A percentile compares a stretch with the other conserved stretches of the same genome.
These are phyloP conservation scores for Mythimna impura DNA, from an alignment of 2,888 invertebrate species.

Conservation along the genomic window DNA sequence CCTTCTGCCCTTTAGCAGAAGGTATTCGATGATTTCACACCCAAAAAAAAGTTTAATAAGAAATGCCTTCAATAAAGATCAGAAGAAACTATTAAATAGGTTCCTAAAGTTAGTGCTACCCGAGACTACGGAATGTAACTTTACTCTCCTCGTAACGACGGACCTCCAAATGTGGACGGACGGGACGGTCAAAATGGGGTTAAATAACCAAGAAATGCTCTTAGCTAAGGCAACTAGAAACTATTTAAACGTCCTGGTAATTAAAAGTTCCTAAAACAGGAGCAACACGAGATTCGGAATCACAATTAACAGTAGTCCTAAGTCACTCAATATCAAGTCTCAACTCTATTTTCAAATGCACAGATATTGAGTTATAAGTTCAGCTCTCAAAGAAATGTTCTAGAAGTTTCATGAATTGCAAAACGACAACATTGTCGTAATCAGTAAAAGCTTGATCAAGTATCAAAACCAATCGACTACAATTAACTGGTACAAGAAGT, in stretches of 20 bases:
- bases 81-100: not conserved
- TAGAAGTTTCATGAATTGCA: not conserved
- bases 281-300: not conserved
- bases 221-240: not conserved
- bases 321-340: not conserved
- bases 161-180: too few species aligned
- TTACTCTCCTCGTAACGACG: too few species aligned
- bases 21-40: too few species aligned
- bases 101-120: not conserved
- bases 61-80: too few species aligned
- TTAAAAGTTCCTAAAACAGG: not conserved
- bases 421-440: not conserved
- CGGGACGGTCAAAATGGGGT: too few species aligned
- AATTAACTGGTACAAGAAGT: not conserved
- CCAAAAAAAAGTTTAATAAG: too few species aligned
- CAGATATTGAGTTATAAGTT: not conserved
- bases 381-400: not conserved
- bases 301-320: not conserved
- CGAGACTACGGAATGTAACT: not conserved
- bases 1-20: too few species aligned
- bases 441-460: not conserved
- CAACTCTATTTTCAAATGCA: not conserved
- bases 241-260: not conserved
- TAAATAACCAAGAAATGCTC: not conserved
- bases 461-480: not conserved